Evolutionary conservation across 2,113 vertebrate genomes (phyloP).

Genomic region (Asarcornis scutulata): DNA sequence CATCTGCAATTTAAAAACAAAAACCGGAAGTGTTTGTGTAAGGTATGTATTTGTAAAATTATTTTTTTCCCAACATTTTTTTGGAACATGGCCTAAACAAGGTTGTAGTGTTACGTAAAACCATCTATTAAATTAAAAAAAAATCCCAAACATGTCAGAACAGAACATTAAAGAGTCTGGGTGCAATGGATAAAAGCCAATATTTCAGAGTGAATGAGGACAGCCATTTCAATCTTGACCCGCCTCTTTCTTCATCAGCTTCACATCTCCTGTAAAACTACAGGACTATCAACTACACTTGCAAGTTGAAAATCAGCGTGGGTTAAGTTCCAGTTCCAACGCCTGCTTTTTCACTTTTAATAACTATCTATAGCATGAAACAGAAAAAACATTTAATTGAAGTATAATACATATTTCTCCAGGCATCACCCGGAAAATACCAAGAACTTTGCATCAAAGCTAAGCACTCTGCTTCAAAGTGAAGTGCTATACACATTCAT

Average conservation of each 20-base stretch:
- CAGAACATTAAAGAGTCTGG: slow-evolving; percentile 36
- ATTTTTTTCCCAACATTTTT: slow-evolving; percentile 31
- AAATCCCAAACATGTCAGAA: slow-evolving; percentile 32
- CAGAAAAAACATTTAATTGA: slow-evolving; percentile 13
- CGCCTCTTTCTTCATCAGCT: slow-evolving; percentile 22
- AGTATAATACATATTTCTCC: neutral
- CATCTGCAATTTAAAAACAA: slow-evolving; percentile 44
- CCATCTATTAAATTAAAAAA: slow-evolving; percentile 12
- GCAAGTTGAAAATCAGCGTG: slow-evolving; percentile 17
- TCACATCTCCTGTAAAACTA: slow-evolving; percentile 51
- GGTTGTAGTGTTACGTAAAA: slow-evolving; percentile 46
- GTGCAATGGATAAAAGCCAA: slow-evolving; percentile 44
- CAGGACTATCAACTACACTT: slow-evolving; percentile 13
- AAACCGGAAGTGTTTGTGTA: slow-evolving; percentile 46
- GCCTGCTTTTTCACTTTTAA: slow-evolving; percentile 26
- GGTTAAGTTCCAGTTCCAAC: slow-evolving; percentile 16
- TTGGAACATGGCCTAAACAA: slow-evolving; percentile 54
- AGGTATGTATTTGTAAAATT: slow-evolving; percentile 28
- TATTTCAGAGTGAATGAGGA: slow-evolving; percentile 41
- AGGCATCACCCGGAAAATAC: neutral
- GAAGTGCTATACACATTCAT: neutral
- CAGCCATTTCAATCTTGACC: slow-evolving; percentile 47
- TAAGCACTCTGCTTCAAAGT: neutral
- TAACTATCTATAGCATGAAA: neutral
- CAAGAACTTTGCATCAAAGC: neutral